A percentile compares a stretch with the other conserved stretches of the same genome.
Evolutionary conservation across 2,797 vertebrate species (phyloP).

Genomic region (Anguilla megastoma): DNA sequence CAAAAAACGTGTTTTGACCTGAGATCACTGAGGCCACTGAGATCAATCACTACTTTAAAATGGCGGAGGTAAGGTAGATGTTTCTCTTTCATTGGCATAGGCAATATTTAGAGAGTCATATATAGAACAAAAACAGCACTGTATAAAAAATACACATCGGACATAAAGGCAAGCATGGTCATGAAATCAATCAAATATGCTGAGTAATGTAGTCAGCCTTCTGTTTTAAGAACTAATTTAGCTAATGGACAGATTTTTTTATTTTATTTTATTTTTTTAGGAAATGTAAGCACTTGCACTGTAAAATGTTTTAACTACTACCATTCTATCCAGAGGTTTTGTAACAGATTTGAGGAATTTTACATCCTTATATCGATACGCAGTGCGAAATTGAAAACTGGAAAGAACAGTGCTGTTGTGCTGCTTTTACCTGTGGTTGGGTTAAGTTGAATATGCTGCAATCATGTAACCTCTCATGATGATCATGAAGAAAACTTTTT

Average conservation of each 20-base stretch:
- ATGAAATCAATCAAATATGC: neutral
- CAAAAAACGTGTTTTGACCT: neutral
- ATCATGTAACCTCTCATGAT: neutral
- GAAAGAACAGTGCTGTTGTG: neutral
- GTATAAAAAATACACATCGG: neutral
- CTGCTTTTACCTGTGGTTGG: neutral
- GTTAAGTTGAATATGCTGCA: neutral
- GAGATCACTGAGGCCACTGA: neutral
- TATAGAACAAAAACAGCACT: neutral
- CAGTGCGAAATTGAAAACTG: neutral
- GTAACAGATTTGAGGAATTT: neutral
- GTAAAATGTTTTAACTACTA: neutral
- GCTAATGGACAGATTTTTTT: neutral
- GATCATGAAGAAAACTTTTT: neutral
- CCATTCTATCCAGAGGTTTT: neutral
- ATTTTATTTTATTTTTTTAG: neutral
- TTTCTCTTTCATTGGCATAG: no score
- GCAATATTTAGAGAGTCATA: neutral
- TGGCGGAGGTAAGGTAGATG: no score
- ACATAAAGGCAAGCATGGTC: neutral
- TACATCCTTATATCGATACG: neutral
- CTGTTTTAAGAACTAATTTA: neutral
- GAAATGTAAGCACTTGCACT: neutral
- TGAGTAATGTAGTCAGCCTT: neutral
- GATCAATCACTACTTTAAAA: no score